Base-by-base conservation (phyloP, 1,140 invertebrate genomes). In the Lamellibrachia luymesi region DNA sequence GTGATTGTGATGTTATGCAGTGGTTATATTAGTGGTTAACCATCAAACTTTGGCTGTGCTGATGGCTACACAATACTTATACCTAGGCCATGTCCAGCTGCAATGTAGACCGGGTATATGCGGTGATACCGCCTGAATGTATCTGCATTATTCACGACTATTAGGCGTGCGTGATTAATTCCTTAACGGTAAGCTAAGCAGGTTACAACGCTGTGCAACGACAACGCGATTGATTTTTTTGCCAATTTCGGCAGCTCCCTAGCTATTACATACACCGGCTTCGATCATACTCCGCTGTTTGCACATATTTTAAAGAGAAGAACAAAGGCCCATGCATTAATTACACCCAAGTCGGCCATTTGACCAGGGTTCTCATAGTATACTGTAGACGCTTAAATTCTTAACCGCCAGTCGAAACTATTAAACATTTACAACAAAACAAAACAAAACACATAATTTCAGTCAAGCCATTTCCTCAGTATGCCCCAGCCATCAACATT, bases 211-310 rank as follows among this genome's bases (percentile, higher is more conserved):
- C 64, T 22, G 13, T 10, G 17, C 64, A 80, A 80, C 64, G 64
- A 80, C 64, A 80, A 80, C 64, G 64, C 64, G 64, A 80, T 80
- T 80, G 64, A 80, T 80, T 80, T 80, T 80, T 80, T 80, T 22
- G 64, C 64, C 64, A 80, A 80, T 80, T 22, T 22, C 25, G 64
- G 64, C 64, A 80, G 64, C 64, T 80, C 13, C 25, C 2, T 38
- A 38, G 38, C 38, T 17, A 0, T 80, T 22, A 2, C 2, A 10
- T 80, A 80, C 64, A 80, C 13, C 7, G 64, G 25, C 64, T 80
- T 80, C 64, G 64, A 80, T 80, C 64, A 22, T 80, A 10, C 13
- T 80, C 64, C 64, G 64, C 64, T 80, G 64, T 22, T 22, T 22
- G 25, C 64, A 80, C 13, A 10, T 10, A 80, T 10, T 22, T 10